Base-by-base conservation (phyloP, 2,797 vertebrate species). In the Melanotaenia boesemani region DNA sequence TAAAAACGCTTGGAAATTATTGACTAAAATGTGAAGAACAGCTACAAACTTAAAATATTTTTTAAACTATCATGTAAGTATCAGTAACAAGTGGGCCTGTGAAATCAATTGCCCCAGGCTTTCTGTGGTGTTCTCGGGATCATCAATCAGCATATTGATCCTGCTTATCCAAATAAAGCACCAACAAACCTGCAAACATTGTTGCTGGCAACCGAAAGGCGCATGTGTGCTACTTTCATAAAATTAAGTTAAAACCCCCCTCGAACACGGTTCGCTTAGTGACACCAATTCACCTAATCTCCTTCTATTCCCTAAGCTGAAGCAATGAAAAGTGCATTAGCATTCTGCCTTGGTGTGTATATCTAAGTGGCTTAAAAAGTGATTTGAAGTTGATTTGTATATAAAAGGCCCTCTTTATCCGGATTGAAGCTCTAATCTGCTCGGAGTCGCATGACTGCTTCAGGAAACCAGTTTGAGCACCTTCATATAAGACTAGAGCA, bases 321-420 rank as follows among this genome's bases (percentile, higher is more conserved):
- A 81, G 91, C 94, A 95, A 95, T 94, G 94, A 95, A 95, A 95
- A 94, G 94, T 95, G 95, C 95, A 95, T 95, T 95, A 96, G 94
- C 95, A 95, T 95, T 95, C 95, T 93, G 93, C 92, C 90, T 91
- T 91, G 93, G 94, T 93, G 94, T 95, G 94, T 95, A 95, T 94
- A 93, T 95, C 93, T 96, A 96, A 96, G 95, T 96, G 95, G 95
- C 94, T 96, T 96, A 96, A 95, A 96, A 96, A 95, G 94, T 95
- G 95, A 95, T 96, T 95, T 95, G 94, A 96, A 96, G 95, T 96
- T 95, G 95, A 96, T 96, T 96, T 96, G 95, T 96, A 94, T 96
- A 95, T 95, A 96, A 96, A 96, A 95, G 95, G 93, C 92, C 87
- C 93, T 90, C 94, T 95, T 95, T 95, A 96, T 96, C 95, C 94